Evolutionary conservation across 2,797 vertebrate genomes (phyloP).

Genomic region (Enteromius unitaeniatus): DNA sequence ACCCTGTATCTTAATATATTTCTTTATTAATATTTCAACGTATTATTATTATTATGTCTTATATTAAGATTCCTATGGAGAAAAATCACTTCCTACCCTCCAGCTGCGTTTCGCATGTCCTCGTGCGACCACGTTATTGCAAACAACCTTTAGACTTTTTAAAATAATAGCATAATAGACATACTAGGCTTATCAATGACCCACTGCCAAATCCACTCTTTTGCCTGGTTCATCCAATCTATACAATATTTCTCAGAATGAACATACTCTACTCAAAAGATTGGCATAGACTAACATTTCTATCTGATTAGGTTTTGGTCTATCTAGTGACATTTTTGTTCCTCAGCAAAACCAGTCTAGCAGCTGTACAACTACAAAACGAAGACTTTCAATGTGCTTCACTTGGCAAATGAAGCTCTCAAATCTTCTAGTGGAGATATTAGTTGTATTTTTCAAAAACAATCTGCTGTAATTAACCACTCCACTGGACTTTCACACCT

Average conservation of each 20-base stretch:
- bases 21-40: too few species aligned
- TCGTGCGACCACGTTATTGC: too few species aligned
- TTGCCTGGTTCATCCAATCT: background rate
- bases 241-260: background rate
- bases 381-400: background rate
- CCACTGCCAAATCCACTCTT: background rate
- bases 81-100: too few species aligned
- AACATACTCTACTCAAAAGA: background rate
- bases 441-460: conserved; percentile 31
- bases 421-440: background rate
- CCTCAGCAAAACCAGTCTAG: background rate
- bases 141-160: too few species aligned
- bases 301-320: background rate
- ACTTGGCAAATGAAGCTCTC: background rate
- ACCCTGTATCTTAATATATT: too few species aligned
- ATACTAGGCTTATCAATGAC: background rate
- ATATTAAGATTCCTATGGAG: too few species aligned
- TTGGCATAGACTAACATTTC: background rate
- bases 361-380: background rate
- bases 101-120: too few species aligned
- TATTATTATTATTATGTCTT: too few species aligned
- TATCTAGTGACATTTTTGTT: background rate
- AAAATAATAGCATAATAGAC: background rate
- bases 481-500: conserved; percentile 32
- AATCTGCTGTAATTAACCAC: conserved; percentile 28